Base-by-base conservation (phyloP, 2,888 invertebrate species). In the Drosophila hamatofila region DNA sequence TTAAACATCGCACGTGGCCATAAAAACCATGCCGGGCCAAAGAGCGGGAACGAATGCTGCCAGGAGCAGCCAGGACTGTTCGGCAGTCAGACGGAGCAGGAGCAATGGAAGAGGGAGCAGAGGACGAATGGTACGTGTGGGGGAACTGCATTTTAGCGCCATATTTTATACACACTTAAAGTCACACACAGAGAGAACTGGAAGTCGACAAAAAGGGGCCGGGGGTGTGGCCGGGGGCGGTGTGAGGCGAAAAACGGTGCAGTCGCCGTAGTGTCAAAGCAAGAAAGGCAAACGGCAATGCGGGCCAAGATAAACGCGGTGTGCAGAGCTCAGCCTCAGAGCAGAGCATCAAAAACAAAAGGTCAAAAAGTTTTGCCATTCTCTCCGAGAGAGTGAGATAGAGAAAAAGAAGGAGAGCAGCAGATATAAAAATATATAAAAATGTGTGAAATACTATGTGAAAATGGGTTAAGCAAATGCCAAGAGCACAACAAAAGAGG, bases 161-260 rank as follows among this genome's bases (percentile, higher is more conserved):
- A 84, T 84, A 84, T 84, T 84, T 84, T 84, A 84, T 88, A 87
- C 89, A 89, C 81, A 87, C 84, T 89, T 84, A 89, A 84, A 89
- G 89, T 84, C 84, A 84, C 81, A 89, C 74, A 87, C 88, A 89
- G 82, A 59, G 81, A 57, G 49, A 69, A 30, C 37, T 42, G 41
- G 42, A 42, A 56, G 41, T 33, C 58, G 44, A 35, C 21, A 25
- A n/a, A n/a, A n/a, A n/a, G n/a, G 23, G 5, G 39, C 11, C 0
- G 12, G 25, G 21, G 30, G 46, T 11, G 23, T 42, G 48, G 49
- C 12, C 14, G 8, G 61, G 42, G 16, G 16, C 37, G 39, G 18
- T 3, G 9, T 37, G 11, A 30, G 39, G 48, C 27, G 35, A 35
- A 61, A 60, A 80, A 65, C 65, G 73, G 68, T 75, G 77, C 87